A percentile compares a stretch with the other conserved stretches of the same genome.
These are phyloP conservation scores for Bolinopsis microptera DNA, from an alignment of 37 sponge, comb jelly and placozoan genomes.

Conservation along the genomic window DNA sequence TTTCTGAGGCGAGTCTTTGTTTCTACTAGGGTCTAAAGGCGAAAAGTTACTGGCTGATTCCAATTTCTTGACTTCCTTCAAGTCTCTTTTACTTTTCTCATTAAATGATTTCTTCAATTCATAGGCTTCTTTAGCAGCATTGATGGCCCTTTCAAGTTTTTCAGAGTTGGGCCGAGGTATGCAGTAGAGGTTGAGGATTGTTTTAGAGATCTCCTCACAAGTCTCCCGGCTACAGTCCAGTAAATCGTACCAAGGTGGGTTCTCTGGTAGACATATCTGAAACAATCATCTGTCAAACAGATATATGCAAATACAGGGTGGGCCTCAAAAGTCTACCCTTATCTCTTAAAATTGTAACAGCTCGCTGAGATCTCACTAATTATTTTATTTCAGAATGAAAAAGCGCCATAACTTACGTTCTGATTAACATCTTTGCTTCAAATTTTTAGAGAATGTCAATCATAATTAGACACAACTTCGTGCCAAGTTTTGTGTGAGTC, in stretches of 20 bases:
- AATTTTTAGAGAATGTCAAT: no score
- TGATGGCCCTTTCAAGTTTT: conserved; percentile 24
- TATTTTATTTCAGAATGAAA: no score
- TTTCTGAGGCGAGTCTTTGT: not conserved
- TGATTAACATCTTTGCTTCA: no score
- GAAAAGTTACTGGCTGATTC: not conserved
- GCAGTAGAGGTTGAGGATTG: not conserved
- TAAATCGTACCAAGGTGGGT: conserved; percentile 88
- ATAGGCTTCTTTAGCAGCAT: conserved; percentile 48
- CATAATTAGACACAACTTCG: no score
- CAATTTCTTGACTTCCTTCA: conserved; percentile 41
- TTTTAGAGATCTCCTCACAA: not conserved
- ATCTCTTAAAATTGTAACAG: no score
- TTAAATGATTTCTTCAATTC: conserved; percentile 47
- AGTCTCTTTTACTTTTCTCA: conserved; percentile 9
- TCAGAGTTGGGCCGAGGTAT: not conserved
- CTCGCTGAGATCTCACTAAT: no score
- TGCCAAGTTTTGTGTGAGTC: no score
- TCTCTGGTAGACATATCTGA: conserved; percentile 81
- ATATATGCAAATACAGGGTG: not conserved
- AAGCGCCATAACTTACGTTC: no score
- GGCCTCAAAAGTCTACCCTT: no score
- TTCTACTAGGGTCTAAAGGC: not conserved
- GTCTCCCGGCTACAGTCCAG: conserved; percentile 70
- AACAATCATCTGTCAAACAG: no score